These are phyloP conservation scores for Tapirus terrestris DNA, from an alignment of 2,113 vertebrate species.

Conservation along the genomic window DNA sequence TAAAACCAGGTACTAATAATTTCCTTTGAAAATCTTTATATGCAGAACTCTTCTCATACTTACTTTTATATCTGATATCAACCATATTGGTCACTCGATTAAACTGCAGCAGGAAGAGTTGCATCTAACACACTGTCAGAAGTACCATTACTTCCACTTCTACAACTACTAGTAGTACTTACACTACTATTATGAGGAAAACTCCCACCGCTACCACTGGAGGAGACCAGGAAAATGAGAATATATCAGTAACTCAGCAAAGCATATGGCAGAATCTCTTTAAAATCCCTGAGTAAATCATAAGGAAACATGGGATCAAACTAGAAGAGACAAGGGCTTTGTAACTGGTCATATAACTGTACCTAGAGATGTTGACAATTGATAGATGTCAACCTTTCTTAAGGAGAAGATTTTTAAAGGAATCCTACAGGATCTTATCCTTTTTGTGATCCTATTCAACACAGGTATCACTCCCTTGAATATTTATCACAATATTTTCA, in stretches of 20 bases:
- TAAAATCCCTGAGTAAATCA: background rate
- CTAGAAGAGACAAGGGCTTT: background rate
- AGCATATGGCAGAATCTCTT: background rate
- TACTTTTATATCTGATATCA: background rate
- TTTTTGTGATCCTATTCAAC: background rate
- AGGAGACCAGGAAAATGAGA: background rate
- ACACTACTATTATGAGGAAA: fast-evolving
- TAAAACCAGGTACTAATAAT: background rate
- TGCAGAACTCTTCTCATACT: background rate
- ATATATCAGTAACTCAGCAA: background rate
- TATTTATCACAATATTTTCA: background rate
- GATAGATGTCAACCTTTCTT: background rate
- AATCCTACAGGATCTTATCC: background rate
- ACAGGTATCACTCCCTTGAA: background rate
- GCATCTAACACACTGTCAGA: background rate
- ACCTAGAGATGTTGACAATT: background rate
- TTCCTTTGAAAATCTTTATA: background rate
- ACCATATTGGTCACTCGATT: background rate
- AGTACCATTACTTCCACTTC: background rate
- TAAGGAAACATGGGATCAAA: background rate
- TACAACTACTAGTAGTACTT: background rate
- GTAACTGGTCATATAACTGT: background rate
- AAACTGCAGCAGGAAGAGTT: background rate
- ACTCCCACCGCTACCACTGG: fast-evolving
- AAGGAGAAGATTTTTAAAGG: background rate